Evolutionary conservation across 2,113 vertebrate genomes (phyloP).

Genomic region (Phalacrocorax aristotelis): DNA sequence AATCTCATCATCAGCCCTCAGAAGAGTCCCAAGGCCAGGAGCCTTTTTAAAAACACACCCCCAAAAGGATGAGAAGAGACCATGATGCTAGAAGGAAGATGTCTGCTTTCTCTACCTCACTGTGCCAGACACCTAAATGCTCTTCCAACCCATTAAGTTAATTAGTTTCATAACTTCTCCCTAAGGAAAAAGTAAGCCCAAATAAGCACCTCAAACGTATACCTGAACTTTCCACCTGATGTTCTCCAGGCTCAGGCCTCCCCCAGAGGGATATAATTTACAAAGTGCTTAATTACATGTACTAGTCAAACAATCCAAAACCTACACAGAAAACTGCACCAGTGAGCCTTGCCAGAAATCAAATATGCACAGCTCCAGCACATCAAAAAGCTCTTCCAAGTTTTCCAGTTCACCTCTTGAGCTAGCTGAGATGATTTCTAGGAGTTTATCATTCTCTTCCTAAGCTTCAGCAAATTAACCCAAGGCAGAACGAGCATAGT

Average conservation of each 20-base stretch:
- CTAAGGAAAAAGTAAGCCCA: not conserved
- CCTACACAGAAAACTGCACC: not conserved
- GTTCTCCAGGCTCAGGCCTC: not conserved
- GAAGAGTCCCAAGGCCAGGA: not conserved
- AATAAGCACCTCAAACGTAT: not conserved
- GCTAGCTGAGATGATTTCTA: not conserved
- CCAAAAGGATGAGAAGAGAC: not conserved
- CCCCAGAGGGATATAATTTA: not conserved
- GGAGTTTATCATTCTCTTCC: not conserved
- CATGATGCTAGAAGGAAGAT: not conserved
- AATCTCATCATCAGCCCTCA: not conserved
- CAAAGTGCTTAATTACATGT: not conserved
- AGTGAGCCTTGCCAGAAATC: not conserved
- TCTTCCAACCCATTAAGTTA: not conserved
- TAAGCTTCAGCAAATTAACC: slow-evolving; percentile 26
- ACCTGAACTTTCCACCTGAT: not conserved
- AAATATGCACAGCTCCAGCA: not conserved
- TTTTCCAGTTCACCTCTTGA: slow-evolving; percentile 12
- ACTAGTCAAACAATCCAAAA: not conserved
- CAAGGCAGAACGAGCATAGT: not conserved
- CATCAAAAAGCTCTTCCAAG: not conserved
- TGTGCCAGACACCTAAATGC: not conserved
- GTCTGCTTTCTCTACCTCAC: rapidly evolving
- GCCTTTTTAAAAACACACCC: not conserved
- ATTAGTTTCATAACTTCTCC: slow-evolving; percentile 28